These are phyloP conservation scores for Sapajus apella DNA, from an alignment of 2,113 vertebrate genomes.

Conservation along the genomic window DNA sequence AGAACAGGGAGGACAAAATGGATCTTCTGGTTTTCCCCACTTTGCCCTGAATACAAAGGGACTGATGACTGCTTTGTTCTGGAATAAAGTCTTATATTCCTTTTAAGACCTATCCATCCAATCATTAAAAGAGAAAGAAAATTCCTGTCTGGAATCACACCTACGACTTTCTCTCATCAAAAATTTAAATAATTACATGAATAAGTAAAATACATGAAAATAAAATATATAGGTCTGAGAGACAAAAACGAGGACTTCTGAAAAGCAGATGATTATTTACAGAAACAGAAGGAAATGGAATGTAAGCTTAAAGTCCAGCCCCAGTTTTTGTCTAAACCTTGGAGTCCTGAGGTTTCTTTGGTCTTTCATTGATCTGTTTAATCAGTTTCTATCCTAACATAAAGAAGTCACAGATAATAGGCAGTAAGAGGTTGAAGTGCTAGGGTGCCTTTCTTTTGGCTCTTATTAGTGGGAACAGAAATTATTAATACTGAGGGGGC, in stretches of 20 bases:
- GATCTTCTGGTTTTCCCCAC: constrained; percentile 55
- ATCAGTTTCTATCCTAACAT: not conserved
- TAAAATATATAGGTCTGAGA: not conserved
- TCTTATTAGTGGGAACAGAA: not conserved
- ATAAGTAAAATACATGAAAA: not conserved
- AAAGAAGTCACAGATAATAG: not conserved
- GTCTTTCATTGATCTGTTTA: not conserved
- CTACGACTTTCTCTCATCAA: constrained; percentile 9
- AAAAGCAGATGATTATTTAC: not conserved
- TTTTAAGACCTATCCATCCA: constrained; percentile 36
- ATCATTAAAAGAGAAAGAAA: constrained; percentile 52
- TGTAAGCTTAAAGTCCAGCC: not conserved
- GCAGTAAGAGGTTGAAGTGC: not conserved
- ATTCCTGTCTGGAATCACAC: constrained; percentile 52
- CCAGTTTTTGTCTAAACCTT: not conserved
- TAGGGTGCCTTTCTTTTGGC: not conserved
- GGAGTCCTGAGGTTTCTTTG: not conserved
- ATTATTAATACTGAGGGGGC: not conserved
- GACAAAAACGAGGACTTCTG: not conserved
- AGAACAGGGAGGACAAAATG: constrained; percentile 65
- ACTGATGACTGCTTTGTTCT: constrained; percentile 59
- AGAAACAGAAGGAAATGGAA: not conserved
- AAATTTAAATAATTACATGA: not conserved
- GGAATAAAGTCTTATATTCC: constrained; percentile 51
- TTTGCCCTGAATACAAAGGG: constrained; percentile 59